Conservation (phyloP, 1,140 invertebrate genomes). For the Temnothorax nylanderi region DNA sequence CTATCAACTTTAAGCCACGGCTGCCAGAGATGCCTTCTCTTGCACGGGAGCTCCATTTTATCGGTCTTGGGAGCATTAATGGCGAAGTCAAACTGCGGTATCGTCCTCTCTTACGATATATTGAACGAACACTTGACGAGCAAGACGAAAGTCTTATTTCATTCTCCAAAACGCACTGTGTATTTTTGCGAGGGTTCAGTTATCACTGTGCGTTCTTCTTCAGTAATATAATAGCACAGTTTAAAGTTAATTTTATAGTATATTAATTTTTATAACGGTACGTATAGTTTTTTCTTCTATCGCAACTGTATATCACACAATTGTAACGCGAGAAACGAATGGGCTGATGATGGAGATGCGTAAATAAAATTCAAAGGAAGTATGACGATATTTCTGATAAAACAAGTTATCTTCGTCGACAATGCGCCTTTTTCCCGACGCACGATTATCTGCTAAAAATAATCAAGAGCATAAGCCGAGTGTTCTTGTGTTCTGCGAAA, state of each 20-base stretch:
- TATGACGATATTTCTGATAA: not conserved
- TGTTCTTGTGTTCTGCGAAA: not conserved
- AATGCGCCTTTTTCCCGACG: not conserved
- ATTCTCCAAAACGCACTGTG: not conserved
- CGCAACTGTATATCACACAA: not conserved
- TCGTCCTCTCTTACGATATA: not conserved
- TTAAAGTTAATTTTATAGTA: not conserved
- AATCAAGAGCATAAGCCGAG: not conserved
- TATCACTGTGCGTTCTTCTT: not conserved
- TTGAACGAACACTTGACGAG: not conserved
- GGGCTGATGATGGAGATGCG: not conserved
- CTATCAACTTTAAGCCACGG: constrained; percentile 81
- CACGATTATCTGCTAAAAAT: not conserved
- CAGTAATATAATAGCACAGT: not conserved
- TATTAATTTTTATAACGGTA: not conserved
- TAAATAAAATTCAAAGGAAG: not conserved
- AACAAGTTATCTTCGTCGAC: not conserved
- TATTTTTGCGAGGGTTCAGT: not conserved
- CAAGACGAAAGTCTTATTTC: not conserved
- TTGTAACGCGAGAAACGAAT: not conserved
- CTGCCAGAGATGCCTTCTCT: constrained; percentile 80
- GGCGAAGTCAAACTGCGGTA: constrained; percentile 9
- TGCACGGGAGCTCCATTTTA: constrained; percentile 78
- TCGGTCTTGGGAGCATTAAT: constrained; percentile 46
- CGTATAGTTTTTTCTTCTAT: not conserved